Evolutionary conservation across 2,113 vertebrate species (phyloP), one percentile per base, ranked within the genome.

Genomic region (Xenotilapia caudafasciata): DNA sequence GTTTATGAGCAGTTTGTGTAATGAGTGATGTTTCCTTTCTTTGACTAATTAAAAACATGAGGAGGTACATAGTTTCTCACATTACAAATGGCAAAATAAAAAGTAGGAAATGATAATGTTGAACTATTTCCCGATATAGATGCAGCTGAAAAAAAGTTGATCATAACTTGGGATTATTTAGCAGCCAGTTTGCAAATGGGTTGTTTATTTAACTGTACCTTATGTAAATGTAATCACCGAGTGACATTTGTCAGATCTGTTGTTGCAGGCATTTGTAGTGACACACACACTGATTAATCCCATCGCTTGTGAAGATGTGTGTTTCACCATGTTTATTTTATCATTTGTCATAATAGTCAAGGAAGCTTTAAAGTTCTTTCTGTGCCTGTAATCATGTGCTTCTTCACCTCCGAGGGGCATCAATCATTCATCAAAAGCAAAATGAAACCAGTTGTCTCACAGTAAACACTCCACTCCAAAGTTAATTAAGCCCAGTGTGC

Each of bases 341-440:
- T 84, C 19, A 55, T 73, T 89, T 70, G 23, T 35, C 49, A 15
- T 65, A 15, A 81, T 54, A 38, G 38, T 51, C 21, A 35, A 21
- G 23, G 55, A 86, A 87, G 70, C 1, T 3, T 75, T 80, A 60
- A 84, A 70, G 7, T 26, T 45, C 70, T 84, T 80, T 83, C 53
- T 85, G 3, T 62, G 80, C 23, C 26, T 42, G 17, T 70, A 47
- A 45, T 79, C 17, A 12, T 79, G 87, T 87, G 55, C 83, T 82
- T 84, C 26, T 55, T 86, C 33, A 80, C 68, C 56, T 56, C 73
- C 21, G 17, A 62, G 81, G 73, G 55, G 62, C 87, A 87, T 93
- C 90, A 92, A 90, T 93, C 90, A 88, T 93, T 93, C 81, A 93
- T 93, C 88, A 90, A 90, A 93, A 65, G 88, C 79, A 77, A 87